Percentiles rank a stretch among this genome's conserved stretches.
Evolutionary conservation across 2,113 vertebrate species (phyloP).

Genomic region (Thalassarche chlororhynchos): DNA sequence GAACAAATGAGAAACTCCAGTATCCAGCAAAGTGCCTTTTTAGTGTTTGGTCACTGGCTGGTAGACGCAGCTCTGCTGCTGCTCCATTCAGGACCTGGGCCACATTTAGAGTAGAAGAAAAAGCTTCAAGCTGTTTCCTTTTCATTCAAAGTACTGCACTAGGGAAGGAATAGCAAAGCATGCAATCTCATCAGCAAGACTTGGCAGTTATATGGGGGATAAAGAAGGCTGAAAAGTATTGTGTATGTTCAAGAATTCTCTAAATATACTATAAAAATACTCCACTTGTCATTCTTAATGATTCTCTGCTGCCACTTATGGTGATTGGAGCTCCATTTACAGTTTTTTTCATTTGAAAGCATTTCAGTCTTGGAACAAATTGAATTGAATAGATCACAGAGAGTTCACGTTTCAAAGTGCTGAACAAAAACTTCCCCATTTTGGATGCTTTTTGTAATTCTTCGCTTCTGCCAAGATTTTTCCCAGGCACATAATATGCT

Average conservation of each 20-base stretch:
- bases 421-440: neutral
- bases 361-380: conserved; percentile 34
- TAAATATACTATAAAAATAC: conserved; percentile 63
- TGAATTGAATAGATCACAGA: conserved; percentile 6
- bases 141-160: neutral
- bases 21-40: neutral
- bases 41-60: neutral
- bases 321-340: conserved; percentile 42
- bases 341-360: conserved; percentile 21
- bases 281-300: conserved; percentile 59
- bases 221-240: conserved; percentile 5
- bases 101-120: neutral
- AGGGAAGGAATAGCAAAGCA: neutral
- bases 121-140: neutral
- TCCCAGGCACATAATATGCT: neutral
- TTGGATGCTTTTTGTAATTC: neutral
- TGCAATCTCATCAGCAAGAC: neutral
- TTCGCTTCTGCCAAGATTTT: neutral
- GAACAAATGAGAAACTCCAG: neutral
- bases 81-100: neutral
- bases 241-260: conserved; percentile 41
- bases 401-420: conserved; percentile 21
- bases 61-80: neutral
- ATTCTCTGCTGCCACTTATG: conserved; percentile 39
- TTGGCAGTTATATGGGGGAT: neutral